A percentile compares a stretch with the other conserved stretches of the same genome.
Conservation (phyloP, 2,113 vertebrate genomes). For the Hippoglossus stenolepis region DNA sequence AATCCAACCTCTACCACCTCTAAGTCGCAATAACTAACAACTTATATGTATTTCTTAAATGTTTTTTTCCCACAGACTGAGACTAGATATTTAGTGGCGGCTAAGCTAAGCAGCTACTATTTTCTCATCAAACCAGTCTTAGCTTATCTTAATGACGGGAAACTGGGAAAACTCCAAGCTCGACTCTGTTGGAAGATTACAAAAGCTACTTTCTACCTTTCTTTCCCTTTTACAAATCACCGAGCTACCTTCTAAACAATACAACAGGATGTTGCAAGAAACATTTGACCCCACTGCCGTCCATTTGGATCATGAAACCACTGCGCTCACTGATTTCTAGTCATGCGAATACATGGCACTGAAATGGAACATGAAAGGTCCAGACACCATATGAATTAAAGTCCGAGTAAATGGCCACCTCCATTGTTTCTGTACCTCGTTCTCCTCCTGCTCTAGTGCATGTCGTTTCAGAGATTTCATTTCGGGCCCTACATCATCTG, state of each 20-base stretch:
- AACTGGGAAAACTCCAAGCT: too few species aligned
- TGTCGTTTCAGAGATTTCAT: background rate
- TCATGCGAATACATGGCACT: background rate
- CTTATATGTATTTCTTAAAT: too few species aligned
- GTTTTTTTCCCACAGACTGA: background rate
- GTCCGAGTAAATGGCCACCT: background rate
- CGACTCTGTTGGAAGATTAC: too few species aligned
- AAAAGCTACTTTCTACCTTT: too few species aligned
- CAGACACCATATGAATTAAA: background rate
- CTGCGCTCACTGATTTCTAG: background rate
- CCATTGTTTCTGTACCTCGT: constrained; percentile 14
- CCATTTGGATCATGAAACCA: background rate
- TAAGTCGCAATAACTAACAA: too few species aligned
- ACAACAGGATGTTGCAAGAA: background rate
- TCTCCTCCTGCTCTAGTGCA: background rate
- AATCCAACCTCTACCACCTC: too few species aligned
- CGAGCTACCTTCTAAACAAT: background rate
- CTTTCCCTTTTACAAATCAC: background rate
- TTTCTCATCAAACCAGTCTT: too few species aligned
- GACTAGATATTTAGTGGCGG: background rate
- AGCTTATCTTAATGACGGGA: too few species aligned
- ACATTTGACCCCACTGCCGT: background rate
- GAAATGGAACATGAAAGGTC: constrained; percentile 1
- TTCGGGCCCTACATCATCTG: constrained; percentile 1
- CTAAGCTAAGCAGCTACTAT: too few species aligned